Percentiles rank a stretch among this genome's conserved stretches.
phyloP scores from a whole-genome alignment of 2,888 invertebrate species.

The Conomelus anceps region DNA sequence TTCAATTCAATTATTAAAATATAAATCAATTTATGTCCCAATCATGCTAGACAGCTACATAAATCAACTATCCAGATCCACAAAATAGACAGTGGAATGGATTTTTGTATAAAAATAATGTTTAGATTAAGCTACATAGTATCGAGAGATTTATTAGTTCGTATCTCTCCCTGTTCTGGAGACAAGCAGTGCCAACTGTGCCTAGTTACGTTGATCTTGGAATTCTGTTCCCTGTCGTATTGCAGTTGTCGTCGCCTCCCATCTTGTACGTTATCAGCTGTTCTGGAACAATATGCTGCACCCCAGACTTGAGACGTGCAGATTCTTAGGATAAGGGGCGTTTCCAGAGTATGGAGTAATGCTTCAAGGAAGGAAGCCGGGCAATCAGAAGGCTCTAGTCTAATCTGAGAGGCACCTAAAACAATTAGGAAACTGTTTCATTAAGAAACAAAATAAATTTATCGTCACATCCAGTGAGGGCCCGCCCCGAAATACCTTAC shows the following conservation, averaged over 20 bases:
- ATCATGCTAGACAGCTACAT: too few species aligned
- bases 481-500: constrained; percentile 12
- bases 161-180: not conserved
- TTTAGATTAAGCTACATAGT: not conserved
- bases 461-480: constrained; percentile 19
- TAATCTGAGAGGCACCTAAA: constrained; percentile 15
- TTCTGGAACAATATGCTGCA: not conserved
- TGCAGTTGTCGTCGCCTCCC: not conserved
- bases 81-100: too few species aligned
- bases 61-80: too few species aligned
- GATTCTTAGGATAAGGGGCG: not conserved
- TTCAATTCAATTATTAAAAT: too few species aligned
- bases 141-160: not conserved
- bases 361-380: not conserved
- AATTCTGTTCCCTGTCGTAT: not conserved
- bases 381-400: constrained; percentile 15
- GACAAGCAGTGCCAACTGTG: not conserved
- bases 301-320: not conserved
- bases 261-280: not conserved
- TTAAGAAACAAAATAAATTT: constrained; percentile 26
- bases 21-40: too few species aligned
- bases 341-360: not conserved
- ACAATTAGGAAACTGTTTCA: constrained; percentile 25
- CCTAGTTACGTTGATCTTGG: not conserved
- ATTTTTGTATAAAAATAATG: not conserved